Conservation (phyloP, 2,113 vertebrate genomes). For the Cyanoliseus patagonus region DNA sequence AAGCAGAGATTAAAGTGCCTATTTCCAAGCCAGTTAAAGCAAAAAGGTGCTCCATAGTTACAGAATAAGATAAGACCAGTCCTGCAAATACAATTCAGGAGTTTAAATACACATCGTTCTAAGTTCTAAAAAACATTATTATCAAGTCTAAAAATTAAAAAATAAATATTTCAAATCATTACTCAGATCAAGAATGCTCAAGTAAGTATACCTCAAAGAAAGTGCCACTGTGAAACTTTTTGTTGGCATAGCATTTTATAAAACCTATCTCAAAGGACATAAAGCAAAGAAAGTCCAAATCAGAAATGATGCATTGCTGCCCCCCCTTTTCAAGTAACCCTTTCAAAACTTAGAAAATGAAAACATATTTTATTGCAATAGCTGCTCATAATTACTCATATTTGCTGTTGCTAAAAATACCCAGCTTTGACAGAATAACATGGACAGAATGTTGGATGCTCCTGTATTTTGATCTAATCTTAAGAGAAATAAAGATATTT, state of each 20-base stretch:
- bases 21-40: background rate
- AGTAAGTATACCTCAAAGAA: background rate
- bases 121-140: background rate
- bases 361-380: background rate
- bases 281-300: background rate
- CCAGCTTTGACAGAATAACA: background rate
- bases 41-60: background rate
- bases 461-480: background rate
- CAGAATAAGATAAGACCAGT: background rate
- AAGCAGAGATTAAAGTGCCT: background rate
- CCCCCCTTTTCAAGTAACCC: background rate
- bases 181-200: background rate
- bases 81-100: background rate
- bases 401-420: conserved; percentile 14
- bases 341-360: background rate
- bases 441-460: background rate
- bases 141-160: background rate
- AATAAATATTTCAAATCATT: background rate
- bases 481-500: conserved; percentile 22
- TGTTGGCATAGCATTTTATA: background rate
- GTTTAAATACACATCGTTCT: background rate
- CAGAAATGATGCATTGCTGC: fast-evolving
- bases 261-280: background rate
- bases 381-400: background rate
- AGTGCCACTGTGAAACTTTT: background rate